These are phyloP conservation scores for Phoxinus phoxinus DNA, from an alignment of 2,113 vertebrate genomes.

Conservation along the genomic window DNA sequence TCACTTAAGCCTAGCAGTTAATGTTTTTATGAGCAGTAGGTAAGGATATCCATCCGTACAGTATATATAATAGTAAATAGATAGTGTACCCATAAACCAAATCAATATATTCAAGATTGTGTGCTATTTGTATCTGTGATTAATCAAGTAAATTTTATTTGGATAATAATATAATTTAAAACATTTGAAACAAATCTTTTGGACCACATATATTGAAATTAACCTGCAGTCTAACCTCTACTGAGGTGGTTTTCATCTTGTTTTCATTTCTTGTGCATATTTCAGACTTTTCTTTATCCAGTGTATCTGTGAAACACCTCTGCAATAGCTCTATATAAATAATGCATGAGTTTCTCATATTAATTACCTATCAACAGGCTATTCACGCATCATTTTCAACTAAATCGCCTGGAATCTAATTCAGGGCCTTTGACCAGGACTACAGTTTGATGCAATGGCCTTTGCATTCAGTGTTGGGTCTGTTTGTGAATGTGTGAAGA, in stretches of 20 bases:
- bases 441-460: neutral
- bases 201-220: neutral
- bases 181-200: neutral
- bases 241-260: neutral
- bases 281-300: neutral
- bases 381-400: neutral
- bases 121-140: too few relatives aligned
- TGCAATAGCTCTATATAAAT: neutral
- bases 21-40: too few relatives aligned
- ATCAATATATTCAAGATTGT: too few relatives aligned
- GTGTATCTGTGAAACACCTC: neutral
- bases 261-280: neutral
- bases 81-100: too few relatives aligned
- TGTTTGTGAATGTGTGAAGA: constrained; percentile 8
- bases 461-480: neutral
- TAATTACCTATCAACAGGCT: constrained; percentile 3
- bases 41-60: too few relatives aligned
- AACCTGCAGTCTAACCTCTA: neutral
- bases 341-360: constrained; percentile 9
- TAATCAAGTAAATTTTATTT: too few relatives aligned
- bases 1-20: too few relatives aligned
- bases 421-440: constrained; percentile 18
- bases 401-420: neutral
- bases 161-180: too few relatives aligned
- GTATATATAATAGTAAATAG: too few relatives aligned